Percentiles rank a stretch among this genome's conserved stretches.
These are phyloP conservation scores for Scaptomyza montana DNA, from an alignment of 1,140 invertebrate species.

Conservation along the genomic window DNA sequence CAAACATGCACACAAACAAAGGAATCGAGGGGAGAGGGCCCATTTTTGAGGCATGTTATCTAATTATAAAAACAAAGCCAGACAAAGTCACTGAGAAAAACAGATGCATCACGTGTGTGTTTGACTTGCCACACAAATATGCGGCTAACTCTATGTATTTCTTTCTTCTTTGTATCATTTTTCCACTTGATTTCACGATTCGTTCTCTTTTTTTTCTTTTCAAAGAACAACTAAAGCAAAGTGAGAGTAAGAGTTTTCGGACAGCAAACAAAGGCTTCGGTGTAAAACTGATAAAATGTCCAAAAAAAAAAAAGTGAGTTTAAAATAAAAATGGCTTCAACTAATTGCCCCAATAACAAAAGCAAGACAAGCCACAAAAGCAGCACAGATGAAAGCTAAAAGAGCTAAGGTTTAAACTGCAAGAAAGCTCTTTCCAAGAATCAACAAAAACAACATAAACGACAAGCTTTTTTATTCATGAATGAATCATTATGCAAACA, in stretches of 20 bases:
- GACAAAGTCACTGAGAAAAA: conserved; percentile 3
- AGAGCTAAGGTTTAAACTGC: not conserved
- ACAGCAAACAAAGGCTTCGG: not conserved
- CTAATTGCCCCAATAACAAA: conserved; percentile 23
- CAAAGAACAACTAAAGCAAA: not conserved
- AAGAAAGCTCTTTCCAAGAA: too few relatives aligned
- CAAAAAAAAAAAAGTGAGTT: not conserved
- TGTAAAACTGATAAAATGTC: not conserved
- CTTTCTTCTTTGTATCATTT: not conserved
- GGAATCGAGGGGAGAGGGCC: not conserved
- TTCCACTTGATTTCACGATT: conserved; percentile 24
- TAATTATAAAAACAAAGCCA: conserved; percentile 60
- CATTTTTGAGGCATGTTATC: conserved; percentile 58
- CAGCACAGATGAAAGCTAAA: not conserved
- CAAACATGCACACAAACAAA: not conserved
- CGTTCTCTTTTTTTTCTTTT: not conserved
- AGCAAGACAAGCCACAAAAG: conserved; percentile 10
- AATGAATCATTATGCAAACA: conserved; percentile 36
- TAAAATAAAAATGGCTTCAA: not conserved
- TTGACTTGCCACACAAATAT: conserved; percentile 10
- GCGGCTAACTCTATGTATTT: conserved; percentile 1
- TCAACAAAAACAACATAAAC: conserved; percentile 3
- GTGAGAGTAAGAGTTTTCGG: not conserved
- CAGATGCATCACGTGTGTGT: conserved; percentile 18
- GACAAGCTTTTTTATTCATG: conserved; percentile 17